Conservation (phyloP, 2,113 vertebrate genomes). For the Anguilla japonica region DNA sequence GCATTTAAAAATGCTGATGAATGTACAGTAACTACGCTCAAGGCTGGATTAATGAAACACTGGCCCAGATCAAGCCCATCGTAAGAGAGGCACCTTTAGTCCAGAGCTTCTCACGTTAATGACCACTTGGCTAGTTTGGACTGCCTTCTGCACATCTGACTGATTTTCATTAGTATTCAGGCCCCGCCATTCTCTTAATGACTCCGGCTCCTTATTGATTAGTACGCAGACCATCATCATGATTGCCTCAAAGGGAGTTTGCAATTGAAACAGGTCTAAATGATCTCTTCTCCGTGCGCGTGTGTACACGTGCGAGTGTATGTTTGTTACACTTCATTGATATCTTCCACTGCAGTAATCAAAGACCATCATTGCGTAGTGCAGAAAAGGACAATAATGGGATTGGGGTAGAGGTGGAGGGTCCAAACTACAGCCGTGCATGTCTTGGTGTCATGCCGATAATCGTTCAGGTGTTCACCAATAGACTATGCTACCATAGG, state of each 20-base stretch:
- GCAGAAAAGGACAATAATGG: not conserved
- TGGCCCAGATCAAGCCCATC: no score
- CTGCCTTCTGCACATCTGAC: not conserved
- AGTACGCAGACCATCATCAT: conserved; percentile 6
- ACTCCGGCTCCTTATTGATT: conserved; percentile 14
- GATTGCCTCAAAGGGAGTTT: conserved; percentile 22
- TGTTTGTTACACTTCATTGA: not conserved
- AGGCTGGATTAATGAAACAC: no score
- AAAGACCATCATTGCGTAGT: conserved; percentile 2
- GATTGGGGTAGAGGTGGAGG: not conserved
- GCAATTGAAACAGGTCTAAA: not conserved
- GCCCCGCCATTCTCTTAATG: conserved; percentile 1
- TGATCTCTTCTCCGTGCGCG: not conserved
- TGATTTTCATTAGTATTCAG: not conserved
- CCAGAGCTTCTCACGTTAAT: conserved; percentile 2
- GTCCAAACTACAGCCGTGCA: not conserved
- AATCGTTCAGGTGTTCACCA: not conserved
- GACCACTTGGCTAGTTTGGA: not conserved
- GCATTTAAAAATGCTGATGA: no score
- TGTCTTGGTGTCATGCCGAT: not conserved
- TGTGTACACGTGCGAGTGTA: no score
- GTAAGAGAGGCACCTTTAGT: not conserved
- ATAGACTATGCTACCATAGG: no score
- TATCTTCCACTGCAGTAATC: conserved; percentile 9
- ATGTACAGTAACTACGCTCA: no score